Base-by-base conservation (phyloP, 2,113 vertebrate species). In the Antechinus stuartii region DNA sequence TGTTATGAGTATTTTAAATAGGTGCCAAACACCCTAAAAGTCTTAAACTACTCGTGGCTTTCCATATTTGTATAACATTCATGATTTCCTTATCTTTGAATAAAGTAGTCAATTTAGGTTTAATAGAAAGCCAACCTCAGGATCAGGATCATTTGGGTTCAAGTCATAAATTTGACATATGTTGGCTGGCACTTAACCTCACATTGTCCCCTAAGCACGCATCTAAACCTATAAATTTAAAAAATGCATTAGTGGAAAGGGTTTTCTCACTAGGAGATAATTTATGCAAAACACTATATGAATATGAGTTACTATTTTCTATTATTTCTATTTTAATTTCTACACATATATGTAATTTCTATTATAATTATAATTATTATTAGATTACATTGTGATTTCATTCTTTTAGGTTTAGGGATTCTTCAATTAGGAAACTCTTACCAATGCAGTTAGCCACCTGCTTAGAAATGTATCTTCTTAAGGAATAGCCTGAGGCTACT, bases 1-100 rank as follows among this genome's bases (percentile, higher is more conserved):
- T 22, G 4, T 76, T 7, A 42, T 42, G 16, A 84, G 2, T 84
- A 23, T 42, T 42, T 6, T 76, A 97, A 94, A 95, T 94, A 91
- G 93, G 89, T 27, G 2, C 49, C 89, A 90, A 25, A 49, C 55
- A 22, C 56, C 89, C 76, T 90, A 27, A 94, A 95, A 93, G 42
- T 94, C 25, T 61, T 92, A 90, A 19, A 61, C 10, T 93, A 35
- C 26, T 90, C 46, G 56, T 53, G 53, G 2, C 91, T 94, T 26
- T 56, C 91, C 2, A 91, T 95, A 42, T 12, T 89, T 68, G 30
- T 26, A 54, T 92, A 76, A n/a, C 26, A 84, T 93, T 94, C 53
- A 23, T 25, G 56, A 27, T 53, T 92, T 89, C 35, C 0, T 96
- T 22, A 90, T 90, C 56, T 91, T 53, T 91, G 47, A 42, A 47